Percentiles rank a stretch among this genome's conserved stretches.
These are phyloP conservation scores for Scaptodrosophila lebanonensis DNA, from an alignment of 1,140 invertebrate genomes.

Conservation along the genomic window DNA sequence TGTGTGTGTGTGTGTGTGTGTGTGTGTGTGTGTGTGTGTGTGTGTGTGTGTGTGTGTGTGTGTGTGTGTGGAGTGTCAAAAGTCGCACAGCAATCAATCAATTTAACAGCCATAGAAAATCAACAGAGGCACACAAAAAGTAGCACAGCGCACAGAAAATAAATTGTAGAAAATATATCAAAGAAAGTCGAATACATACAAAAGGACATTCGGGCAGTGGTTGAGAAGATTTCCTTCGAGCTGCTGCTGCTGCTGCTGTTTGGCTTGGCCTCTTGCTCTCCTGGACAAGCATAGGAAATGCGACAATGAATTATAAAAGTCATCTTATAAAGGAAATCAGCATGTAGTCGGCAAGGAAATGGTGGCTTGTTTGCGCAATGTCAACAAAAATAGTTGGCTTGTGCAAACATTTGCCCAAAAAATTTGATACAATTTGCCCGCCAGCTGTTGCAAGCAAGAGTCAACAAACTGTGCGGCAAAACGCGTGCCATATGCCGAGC, in stretches of 20 bases:
- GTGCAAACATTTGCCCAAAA: conserved; percentile 52
- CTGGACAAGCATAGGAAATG: not conserved
- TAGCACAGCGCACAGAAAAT: conserved; percentile 9
- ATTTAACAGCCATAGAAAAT: conserved; percentile 69
- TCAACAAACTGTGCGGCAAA: conserved; percentile 54
- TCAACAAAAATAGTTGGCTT: conserved; percentile 52
- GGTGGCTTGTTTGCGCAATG: conserved; percentile 63
- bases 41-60: conserved; percentile 54
- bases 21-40: conserved; percentile 51
- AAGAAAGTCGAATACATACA: conserved; percentile 14
- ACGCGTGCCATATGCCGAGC: conserved; percentile 65
- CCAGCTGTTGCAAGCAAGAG: conserved; percentile 42
- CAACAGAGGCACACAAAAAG: conserved; percentile 32
- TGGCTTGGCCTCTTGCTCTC: too few relatives aligned
- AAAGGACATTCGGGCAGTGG: conserved; percentile 10
- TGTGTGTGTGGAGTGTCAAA: conserved; percentile 65
- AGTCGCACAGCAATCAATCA: conserved; percentile 71
- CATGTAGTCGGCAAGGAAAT: not conserved
- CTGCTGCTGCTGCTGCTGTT: not conserved
- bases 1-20: conserved; percentile 54
- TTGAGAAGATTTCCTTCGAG: too few relatives aligned
- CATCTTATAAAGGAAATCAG: conserved; percentile 3
- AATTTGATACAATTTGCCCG: conserved; percentile 1
- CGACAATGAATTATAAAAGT: conserved; percentile 22
- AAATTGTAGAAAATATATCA: conserved; percentile 53